These are phyloP conservation scores for Anhinga rufa DNA, from an alignment of 2,113 vertebrate genomes.

Conservation along the genomic window DNA sequence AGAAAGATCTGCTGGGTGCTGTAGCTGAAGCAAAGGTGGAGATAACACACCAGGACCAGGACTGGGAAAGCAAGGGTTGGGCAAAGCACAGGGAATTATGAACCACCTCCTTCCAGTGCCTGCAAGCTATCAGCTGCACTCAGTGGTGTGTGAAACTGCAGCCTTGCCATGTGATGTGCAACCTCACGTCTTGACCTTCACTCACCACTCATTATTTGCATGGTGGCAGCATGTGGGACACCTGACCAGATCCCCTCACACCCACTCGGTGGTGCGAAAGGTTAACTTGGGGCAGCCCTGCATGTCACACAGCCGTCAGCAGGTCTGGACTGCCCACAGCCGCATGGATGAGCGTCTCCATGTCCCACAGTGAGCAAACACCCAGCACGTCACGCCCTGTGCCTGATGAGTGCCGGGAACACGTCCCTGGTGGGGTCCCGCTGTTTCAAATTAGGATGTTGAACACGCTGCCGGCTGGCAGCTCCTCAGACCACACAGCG, in stretches of 20 bases:
- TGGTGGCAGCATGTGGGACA: not conserved
- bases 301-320: accelerated
- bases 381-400: accelerated
- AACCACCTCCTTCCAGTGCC: not conserved
- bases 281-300: not conserved
- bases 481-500: not conserved
- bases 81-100: not conserved
- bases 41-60: not conserved
- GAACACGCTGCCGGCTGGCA: accelerated
- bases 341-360: accelerated
- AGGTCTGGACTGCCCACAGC: not conserved
- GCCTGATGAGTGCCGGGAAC: not conserved
- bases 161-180: not conserved
- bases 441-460: not conserved
- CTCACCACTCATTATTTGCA: not conserved
- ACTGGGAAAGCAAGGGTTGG: not conserved
- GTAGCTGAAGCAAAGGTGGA: not conserved
- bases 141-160: not conserved
- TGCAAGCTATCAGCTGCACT: not conserved
- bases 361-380: not conserved
- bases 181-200: not conserved
- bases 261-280: not conserved
- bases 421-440: accelerated
- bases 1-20: not conserved
- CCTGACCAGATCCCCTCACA: not conserved